Evolutionary conservation across 2,113 vertebrate genomes (phyloP), one percentile per base, ranked within the genome.

Genomic region (Psilopogon haemacephalus): DNA sequence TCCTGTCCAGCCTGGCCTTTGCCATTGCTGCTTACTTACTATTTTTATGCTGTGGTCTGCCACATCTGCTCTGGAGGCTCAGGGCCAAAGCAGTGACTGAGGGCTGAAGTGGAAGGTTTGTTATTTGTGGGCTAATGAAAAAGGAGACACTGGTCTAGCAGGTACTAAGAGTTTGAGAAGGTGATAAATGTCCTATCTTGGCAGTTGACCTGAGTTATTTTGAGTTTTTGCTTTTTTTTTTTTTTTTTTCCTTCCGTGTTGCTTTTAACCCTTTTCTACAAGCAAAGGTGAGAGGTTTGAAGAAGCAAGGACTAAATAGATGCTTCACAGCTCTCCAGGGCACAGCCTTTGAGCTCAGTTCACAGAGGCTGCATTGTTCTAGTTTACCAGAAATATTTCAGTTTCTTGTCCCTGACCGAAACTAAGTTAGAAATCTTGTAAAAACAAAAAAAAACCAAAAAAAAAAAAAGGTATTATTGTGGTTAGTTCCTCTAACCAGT

Each of bases 331-430:
- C 35, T 68, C 84, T 62, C 50, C 35, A 55, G 67, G 71, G 50
- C 15, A 16, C 72, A 64, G 85, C 28, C 33, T 62, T 37, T 24
- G 35, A 86, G 86, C 2, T 81, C 65, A n/a, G 73, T 18, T 92
- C 74, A 38, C 38, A 74, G 89, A 79, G 55, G 55, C 62, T 1
- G 11, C 89, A 89, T 91, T 94, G 89, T 96, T 95, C 87, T 87
- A 19, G 46, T 80, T 94, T 86, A 94, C 87, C 95, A 94, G 60
- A 96, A 96, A 38, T 40, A 96, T 91, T 92, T 56, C 17, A 74
- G 38, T 33, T 70, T 32, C 79, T 91, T n/a, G 9, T 91, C 69
- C 64, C 78, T 58, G n/a, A 74, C 79, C 79, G 84, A 86, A 93
- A 95, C 74, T 42, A 84, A 94, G 84, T 89, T 83, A 85, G 68